Conservation (phyloP, 1,140 invertebrate species). For the Lepeophtheirus salmonis region DNA sequence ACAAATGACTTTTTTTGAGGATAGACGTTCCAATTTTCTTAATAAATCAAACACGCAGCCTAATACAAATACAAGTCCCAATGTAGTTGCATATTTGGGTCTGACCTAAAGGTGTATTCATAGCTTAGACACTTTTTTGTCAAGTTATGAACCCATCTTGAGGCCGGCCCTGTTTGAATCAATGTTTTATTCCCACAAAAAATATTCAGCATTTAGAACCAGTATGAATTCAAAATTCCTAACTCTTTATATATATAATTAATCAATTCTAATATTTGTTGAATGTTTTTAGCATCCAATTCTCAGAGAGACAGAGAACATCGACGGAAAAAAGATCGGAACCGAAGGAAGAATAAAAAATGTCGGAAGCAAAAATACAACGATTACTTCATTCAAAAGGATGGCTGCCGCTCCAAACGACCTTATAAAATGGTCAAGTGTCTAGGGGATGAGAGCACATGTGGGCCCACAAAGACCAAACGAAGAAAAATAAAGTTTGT, state of each 20-base stretch:
- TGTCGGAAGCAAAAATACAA: constrained; percentile 16
- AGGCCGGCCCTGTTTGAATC: too few relatives aligned
- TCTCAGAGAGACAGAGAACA: neutral
- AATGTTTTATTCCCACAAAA: too few relatives aligned
- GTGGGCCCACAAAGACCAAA: constrained; percentile 13
- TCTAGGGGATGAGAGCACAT: constrained; percentile 1
- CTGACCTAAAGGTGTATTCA: too few relatives aligned
- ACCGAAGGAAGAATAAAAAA: constrained; percentile 11
- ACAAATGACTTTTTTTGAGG: too few relatives aligned
- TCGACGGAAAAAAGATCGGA: constrained; percentile 2
- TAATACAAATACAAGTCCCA: too few relatives aligned
- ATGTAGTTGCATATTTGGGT: too few relatives aligned
- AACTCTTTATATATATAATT: neutral
- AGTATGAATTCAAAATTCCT: neutral
- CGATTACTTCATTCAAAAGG: constrained; percentile 15
- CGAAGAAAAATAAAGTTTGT: constrained; percentile 14
- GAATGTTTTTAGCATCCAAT: neutral
- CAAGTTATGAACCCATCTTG: too few relatives aligned
- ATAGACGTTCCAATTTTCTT: too few relatives aligned
- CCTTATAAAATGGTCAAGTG: constrained; percentile 19
- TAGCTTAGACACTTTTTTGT: too few relatives aligned
- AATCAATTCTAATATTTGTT: neutral
- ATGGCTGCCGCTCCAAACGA: constrained; percentile 13
- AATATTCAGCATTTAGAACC: too few relatives aligned
- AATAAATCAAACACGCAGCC: too few relatives aligned